These are phyloP conservation scores for Parauchenoglanis punctatus DNA, from an alignment of 2,797 vertebrate genomes.

Conservation along the genomic window DNA sequence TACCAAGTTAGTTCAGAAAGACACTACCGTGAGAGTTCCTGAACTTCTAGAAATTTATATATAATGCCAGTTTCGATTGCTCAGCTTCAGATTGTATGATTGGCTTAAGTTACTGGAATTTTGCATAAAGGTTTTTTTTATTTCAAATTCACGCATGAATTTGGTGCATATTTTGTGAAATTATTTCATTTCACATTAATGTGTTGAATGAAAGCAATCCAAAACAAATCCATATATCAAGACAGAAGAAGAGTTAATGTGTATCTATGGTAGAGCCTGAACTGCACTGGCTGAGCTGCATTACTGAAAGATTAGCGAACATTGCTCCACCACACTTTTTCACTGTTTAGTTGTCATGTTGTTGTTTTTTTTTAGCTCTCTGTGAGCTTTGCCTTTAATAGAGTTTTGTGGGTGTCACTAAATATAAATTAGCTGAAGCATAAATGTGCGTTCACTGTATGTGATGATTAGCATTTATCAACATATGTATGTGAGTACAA, in stretches of 20 bases:
- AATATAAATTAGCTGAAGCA: not conserved
- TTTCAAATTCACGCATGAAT: not conserved
- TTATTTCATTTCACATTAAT: not conserved
- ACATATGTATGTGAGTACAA: not conserved
- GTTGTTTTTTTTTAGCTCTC: too few relatives aligned
- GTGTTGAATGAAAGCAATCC: not conserved
- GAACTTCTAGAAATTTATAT: not conserved
- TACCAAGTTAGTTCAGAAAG: not conserved
- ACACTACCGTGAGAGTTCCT: not conserved
- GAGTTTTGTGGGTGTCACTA: too few relatives aligned
- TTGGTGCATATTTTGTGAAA: not conserved
- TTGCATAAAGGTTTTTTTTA: not conserved
- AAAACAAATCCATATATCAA: not conserved
- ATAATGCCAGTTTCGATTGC: not conserved
- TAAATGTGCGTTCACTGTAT: not conserved
- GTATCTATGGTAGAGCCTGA: not conserved
- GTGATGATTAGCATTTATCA: not conserved
- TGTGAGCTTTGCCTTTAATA: too few relatives aligned
- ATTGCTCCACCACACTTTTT: not conserved
- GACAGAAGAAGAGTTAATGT: not conserved
- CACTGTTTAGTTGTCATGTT: too few relatives aligned
- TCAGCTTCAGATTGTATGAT: not conserved
- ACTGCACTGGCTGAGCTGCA: not conserved
- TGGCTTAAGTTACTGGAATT: not conserved
- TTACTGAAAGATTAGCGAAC: not conserved